A percentile compares a stretch with the other conserved stretches of the same genome.
Evolutionary conservation across 2,888 invertebrate species (phyloP).

Genomic region (Caenorhabditis sulstoni): DNA sequence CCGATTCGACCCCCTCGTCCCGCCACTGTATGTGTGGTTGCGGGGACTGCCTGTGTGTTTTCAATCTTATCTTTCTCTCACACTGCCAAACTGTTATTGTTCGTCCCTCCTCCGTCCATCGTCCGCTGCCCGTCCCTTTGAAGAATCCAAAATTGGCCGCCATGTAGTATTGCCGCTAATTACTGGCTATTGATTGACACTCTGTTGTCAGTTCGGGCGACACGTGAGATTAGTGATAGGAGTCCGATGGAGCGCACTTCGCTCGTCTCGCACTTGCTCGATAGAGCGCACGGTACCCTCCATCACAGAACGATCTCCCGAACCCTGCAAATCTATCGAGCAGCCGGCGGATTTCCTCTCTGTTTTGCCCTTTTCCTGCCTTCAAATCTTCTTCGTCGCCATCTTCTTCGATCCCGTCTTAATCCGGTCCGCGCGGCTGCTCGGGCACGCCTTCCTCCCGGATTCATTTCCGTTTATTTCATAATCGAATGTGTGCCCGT

Average conservation of each 20-base stretch:
- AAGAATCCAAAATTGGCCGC: slow-evolving; percentile 2
- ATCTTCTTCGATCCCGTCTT: neutral
- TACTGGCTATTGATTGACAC: slow-evolving; percentile 19
- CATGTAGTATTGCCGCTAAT: slow-evolving; percentile 14
- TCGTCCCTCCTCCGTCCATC: slow-evolving; percentile 1
- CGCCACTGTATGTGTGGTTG: neutral
- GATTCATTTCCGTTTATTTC: slow-evolving; percentile 43
- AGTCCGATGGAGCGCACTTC: no score
- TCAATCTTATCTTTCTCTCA: neutral
- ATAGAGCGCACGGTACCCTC: neutral
- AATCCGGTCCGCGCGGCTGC: slow-evolving; percentile 3
- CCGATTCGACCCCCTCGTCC: slow-evolving; percentile 1
- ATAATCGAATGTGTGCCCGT: slow-evolving; percentile 32
- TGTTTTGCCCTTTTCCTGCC: neutral
- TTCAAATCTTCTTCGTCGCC: slow-evolving; percentile 11
- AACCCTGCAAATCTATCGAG: no score
- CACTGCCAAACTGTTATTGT: slow-evolving; percentile 11
- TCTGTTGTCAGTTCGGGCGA: neutral
- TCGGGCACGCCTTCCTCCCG: slow-evolving; percentile 1
- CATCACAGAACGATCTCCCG: no score
- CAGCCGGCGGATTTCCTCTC: neutral
- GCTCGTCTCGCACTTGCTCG: neutral
- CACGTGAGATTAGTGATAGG: slow-evolving; percentile 2
- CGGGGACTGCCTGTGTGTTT: neutral
- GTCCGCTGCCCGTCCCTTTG: neutral